phyloP scores from a whole-genome alignment of 2,797 vertebrate genomes.

The Cossypha dichroa region DNA sequence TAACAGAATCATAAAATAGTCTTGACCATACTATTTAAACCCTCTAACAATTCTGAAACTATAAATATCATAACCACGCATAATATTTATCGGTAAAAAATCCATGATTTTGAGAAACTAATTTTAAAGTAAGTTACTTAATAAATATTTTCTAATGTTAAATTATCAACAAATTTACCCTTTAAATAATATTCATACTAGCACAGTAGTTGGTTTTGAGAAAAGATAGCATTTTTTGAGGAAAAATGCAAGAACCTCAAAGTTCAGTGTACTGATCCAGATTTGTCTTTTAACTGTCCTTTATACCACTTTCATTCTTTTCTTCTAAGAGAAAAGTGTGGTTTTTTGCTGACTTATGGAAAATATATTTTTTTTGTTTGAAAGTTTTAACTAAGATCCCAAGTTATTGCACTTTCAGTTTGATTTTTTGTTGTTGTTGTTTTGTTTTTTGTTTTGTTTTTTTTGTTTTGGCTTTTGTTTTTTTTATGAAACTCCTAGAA shows the following conservation, averaged over 20 bases:
- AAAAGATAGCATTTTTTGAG: neutral
- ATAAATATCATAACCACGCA: fast-evolving
- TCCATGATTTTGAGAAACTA: neutral
- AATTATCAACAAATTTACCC: neutral
- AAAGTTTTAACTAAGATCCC: neutral
- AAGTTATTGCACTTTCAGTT: neutral
- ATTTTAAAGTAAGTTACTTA: neutral
- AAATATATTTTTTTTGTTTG: neutral
- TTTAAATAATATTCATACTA: neutral
- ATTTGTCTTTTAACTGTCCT: neutral
- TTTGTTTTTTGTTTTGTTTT: neutral
- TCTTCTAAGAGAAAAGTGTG: neutral
- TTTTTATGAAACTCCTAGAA: neutral
- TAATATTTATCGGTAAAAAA: neutral
- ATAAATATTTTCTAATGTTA: neutral
- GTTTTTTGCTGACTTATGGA: neutral
- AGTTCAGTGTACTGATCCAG: neutral
- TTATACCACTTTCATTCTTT: neutral
- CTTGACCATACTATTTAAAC: neutral
- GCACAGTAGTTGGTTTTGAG: neutral
- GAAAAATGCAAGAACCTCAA: neutral
- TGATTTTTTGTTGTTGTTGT: neutral
- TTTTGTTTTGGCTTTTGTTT: neutral
- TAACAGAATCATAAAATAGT: neutral
- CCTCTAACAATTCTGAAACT: neutral